Evolutionary conservation across 2,113 vertebrate genomes (phyloP).

Genomic region (Merops nubicus): DNA sequence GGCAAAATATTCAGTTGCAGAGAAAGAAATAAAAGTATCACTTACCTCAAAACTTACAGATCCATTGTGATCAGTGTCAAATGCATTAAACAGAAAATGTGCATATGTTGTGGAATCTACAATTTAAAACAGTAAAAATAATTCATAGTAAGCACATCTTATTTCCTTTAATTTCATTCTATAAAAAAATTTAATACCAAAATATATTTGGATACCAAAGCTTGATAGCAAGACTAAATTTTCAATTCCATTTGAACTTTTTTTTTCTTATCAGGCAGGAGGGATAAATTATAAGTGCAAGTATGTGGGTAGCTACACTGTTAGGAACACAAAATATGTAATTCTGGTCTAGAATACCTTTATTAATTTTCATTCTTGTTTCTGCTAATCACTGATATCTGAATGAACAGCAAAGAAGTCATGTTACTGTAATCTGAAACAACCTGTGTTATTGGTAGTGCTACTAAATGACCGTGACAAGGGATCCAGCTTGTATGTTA

Average conservation of each 20-base stretch:
- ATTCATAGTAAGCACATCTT: neutral
- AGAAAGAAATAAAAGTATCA: neutral
- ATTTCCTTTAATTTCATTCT: neutral
- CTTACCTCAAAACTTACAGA: conserved; percentile 98
- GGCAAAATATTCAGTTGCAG: neutral
- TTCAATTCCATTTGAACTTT: neutral
- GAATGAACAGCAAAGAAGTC: neutral
- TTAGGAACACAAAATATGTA: neutral
- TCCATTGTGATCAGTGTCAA: conserved; percentile 97
- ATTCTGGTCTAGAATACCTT: neutral
- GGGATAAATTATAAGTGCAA: neutral
- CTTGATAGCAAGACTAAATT: neutral
- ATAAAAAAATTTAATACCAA: neutral
- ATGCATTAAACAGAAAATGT: conserved; percentile 98
- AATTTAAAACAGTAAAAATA: conserved; percentile 52
- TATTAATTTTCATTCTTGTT: neutral
- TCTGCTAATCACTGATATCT: neutral
- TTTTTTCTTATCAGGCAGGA: neutral
- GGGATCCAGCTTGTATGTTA: neutral
- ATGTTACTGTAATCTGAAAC: neutral
- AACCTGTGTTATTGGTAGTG: neutral
- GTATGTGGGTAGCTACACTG: neutral
- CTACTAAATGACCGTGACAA: neutral
- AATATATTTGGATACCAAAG: neutral
- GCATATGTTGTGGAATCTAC: conserved; percentile 95